Percentiles rank a stretch among this genome's conserved stretches.
phyloP scores from a whole-genome alignment of 2,113 vertebrate genomes.

The Eublepharis macularius region DNA sequence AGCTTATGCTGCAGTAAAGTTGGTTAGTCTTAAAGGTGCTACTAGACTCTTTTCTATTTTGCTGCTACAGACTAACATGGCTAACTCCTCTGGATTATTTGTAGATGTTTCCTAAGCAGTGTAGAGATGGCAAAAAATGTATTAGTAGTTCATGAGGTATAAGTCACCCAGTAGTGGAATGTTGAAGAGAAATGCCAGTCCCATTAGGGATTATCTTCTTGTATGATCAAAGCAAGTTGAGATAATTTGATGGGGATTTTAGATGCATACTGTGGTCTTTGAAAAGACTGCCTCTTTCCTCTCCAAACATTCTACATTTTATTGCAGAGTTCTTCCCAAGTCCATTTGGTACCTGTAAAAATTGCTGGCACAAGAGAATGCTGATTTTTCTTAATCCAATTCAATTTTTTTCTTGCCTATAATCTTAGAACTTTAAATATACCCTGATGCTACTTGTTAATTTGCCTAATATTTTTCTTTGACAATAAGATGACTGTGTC shows the following conservation, averaged over 20 bases:
- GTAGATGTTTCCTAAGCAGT: neutral
- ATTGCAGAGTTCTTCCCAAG: slow-evolving; percentile 62
- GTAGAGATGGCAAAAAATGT: neutral
- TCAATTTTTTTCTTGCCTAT: slow-evolving; percentile 17
- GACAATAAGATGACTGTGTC: neutral
- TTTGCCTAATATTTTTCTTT: slow-evolving; percentile 48
- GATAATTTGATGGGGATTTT: slow-evolving; percentile 74
- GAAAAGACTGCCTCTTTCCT: slow-evolving; percentile 72
- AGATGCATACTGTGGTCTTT: slow-evolving; percentile 74
- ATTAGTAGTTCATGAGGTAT: slow-evolving; percentile 53
- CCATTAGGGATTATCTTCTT: slow-evolving; percentile 67
- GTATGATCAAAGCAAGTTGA: slow-evolving; percentile 74
- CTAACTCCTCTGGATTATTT: no score
- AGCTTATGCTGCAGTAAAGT: no score
- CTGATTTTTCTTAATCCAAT: slow-evolving; percentile 51
- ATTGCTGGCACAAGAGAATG: slow-evolving; percentile 45
- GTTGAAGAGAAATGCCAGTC: slow-evolving; percentile 55
- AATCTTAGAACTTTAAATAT: slow-evolving; percentile 35
- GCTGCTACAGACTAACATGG: no score
- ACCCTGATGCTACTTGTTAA: neutral
- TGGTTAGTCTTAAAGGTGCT: no score
- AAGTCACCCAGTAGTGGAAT: slow-evolving; percentile 50
- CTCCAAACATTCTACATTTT: slow-evolving; percentile 67
- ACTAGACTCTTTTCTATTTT: no score
- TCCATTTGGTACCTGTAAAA: slow-evolving; percentile 66